phyloP scores from a whole-genome alignment of 2,888 invertebrate genomes.

The Aphidius colemani region DNA sequence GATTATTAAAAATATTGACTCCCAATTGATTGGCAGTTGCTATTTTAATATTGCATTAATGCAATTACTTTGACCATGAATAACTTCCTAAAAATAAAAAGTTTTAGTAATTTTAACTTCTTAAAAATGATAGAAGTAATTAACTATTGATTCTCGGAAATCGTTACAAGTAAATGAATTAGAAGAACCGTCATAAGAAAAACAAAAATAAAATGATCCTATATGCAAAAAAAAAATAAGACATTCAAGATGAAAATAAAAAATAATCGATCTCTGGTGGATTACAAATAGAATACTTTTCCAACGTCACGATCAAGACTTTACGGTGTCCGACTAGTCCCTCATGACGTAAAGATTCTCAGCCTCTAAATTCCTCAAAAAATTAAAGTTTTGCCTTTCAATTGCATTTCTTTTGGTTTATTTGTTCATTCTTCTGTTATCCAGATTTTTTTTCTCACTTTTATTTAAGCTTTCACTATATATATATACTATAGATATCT shows the following conservation, averaged over 20 bases:
- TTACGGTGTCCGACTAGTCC: slow-evolving; percentile 33
- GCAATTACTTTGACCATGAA: too few relatives aligned
- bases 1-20: too few relatives aligned
- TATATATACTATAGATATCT: too few relatives aligned
- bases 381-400: not conserved
- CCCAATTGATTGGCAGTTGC: too few relatives aligned
- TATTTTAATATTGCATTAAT: too few relatives aligned
- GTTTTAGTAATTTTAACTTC: slow-evolving; percentile 2
- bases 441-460: slow-evolving; percentile 14
- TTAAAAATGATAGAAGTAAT: slow-evolving; percentile 5
- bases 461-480: slow-evolving; percentile 23
- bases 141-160: slow-evolving; percentile 8
- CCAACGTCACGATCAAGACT: slow-evolving; percentile 28
- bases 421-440: slow-evolving; percentile 13
- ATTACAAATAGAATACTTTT: slow-evolving; percentile 39
- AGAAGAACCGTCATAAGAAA: not conserved
- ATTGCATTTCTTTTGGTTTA: slow-evolving; percentile 5
- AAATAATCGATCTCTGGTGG: slow-evolving; percentile 18
- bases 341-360: slow-evolving; percentile 31
- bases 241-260: slow-evolving; percentile 4
- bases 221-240: not conserved
- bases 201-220: too few relatives aligned
- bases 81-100: too few relatives aligned
- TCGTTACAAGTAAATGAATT: slow-evolving; percentile 13
- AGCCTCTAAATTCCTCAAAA: not conserved